Evolutionary conservation across 2,888 invertebrate genomes (phyloP).

Genomic region (Sarcophaga rosellei): DNA sequence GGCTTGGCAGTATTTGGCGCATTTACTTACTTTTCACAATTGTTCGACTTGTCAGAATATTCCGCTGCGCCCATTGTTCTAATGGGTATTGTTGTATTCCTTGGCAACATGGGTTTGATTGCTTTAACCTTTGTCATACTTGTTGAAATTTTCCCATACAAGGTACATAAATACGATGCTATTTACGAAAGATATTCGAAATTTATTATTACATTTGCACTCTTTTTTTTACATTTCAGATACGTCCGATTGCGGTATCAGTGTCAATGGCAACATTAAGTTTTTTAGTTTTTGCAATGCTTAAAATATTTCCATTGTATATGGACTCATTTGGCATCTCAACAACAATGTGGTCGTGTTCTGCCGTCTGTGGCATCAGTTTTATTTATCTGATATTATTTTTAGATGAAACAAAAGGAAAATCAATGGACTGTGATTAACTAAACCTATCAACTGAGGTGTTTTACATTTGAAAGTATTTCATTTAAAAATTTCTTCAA

Average conservation of each 20-base stretch:
- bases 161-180: slow-evolving; percentile 72
- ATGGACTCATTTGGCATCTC: slow-evolving; percentile 74
- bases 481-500: too few relatives aligned
- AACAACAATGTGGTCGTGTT: slow-evolving; percentile 78
- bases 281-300: slow-evolving; percentile 72
- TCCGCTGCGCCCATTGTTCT: slow-evolving; percentile 76
- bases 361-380: slow-evolving; percentile 72
- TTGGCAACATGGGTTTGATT: slow-evolving; percentile 76
- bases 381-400: slow-evolving; percentile 75
- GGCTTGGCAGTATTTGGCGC: slow-evolving; percentile 74
- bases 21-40: slow-evolving; percentile 71
- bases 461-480: too few relatives aligned
- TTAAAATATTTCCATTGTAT: slow-evolving; percentile 77
- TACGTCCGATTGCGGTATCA: slow-evolving; percentile 75
- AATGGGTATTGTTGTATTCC: slow-evolving; percentile 76
- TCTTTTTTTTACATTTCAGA: slow-evolving; percentile 70
- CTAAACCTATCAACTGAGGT: too few relatives aligned
- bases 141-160: slow-evolving; percentile 78
- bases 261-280: slow-evolving; percentile 74
- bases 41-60: slow-evolving; percentile 70
- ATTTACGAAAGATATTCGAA: not conserved
- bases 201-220: slow-evolving; percentile 1
- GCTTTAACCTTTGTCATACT: slow-evolving; percentile 77
- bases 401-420: slow-evolving; percentile 79
- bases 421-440: slow-evolving; percentile 75